Base-by-base conservation (phyloP, 37 sponge, comb jelly and placozoan genomes). In the Haliclona indistincta region DNA sequence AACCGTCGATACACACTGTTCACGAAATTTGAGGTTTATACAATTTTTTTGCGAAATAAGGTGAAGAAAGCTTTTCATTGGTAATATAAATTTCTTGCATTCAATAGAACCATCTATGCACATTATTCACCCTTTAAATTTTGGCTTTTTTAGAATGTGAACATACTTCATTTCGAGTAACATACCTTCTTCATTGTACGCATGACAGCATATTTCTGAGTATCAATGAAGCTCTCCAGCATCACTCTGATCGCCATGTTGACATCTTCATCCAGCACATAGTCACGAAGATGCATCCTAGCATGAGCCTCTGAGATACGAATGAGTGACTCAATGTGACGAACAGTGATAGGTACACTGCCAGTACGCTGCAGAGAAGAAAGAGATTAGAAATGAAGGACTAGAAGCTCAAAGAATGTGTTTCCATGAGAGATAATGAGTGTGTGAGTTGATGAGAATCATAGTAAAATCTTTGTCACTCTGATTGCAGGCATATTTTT, bases 171-270 rank as follows among this genome's bases (percentile, higher is more conserved):
- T 69, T 8, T 42, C 23, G n/a, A 55, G 4, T 34, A 26, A 8
- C 60, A 58, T n/a, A 94, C 95, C 95, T 96, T 96, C 44, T 86
- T 85, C 99, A 98, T 98, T 40, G 90, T 95, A 43, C 92, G 84
- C 99, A 98, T 98, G 38, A 98, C 96, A 30, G 99, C 87, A 74
- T 79, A 95, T 68, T 98, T 98, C 89, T 98, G 99, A 19, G 99
- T 95, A 82, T 98, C 99, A 58, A 98, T 98, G 84, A 98, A 98
- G 71, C 99, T 95, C 89, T 98, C 99, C 80, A 98, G 87, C 88
- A 93, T 82, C 4, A 95, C 90, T 25, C 99, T 85, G 30, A 98
- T 95, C 43, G 99, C 99, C 88, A 98, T 98, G 78, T 98, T 92
- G 37, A 98, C 90, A 63, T 98, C 99, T 68, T 98, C 99, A 42